Base-by-base conservation (phyloP, 2,888 invertebrate genomes). In the Sympetrum striolatum region DNA sequence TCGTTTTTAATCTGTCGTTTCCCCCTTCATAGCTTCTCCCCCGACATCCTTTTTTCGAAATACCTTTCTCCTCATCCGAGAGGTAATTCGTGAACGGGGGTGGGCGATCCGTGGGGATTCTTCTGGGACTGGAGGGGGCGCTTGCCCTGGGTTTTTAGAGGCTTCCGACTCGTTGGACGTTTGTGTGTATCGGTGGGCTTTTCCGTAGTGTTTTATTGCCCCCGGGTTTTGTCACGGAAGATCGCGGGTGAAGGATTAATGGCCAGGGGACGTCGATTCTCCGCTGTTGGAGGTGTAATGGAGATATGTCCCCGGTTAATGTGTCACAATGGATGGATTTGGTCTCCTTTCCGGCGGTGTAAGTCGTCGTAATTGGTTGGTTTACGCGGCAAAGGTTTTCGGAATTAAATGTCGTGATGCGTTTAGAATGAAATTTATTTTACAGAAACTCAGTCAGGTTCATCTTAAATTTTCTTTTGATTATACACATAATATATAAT, bases 1-100 rank as follows among this genome's bases (percentile, higher is more conserved):
- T 35, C 82, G 82, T 82, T 82, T 82, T 82, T 58, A 82, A 82
- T 82, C 82, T 58, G 58, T 58, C 82, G 53, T 35, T 82, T 58
- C 82, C 53, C 58, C 15, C 31, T 39, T n/a, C 80, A 25, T 81
- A n/a, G 18, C 39, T 39, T 48, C 48, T 81, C 53, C 48, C 81
- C 25, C 81, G 18, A 81, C 53, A 53, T 81, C 81, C 81, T 53
- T 81, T 44, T 53, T 53, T 81, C 48, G 25, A 80, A 80, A 80
- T 37, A 31, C 80, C 53, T 81, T 39, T 81, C 31, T 48, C 81
- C 31, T 25, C 8, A 12, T 37, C 37, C 80, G 37, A 31, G 18
- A 22, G 31, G 31, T 80, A 37, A 80, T 80, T 64, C 64, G 64
- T 64, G 64, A 64, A 12, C 25, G 64, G 25, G 64, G 64, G 25